Evolutionary conservation across 1,140 invertebrate species (phyloP), one percentile per base, ranked within the genome.

Genomic region (Trichonephila clavata): DNA sequence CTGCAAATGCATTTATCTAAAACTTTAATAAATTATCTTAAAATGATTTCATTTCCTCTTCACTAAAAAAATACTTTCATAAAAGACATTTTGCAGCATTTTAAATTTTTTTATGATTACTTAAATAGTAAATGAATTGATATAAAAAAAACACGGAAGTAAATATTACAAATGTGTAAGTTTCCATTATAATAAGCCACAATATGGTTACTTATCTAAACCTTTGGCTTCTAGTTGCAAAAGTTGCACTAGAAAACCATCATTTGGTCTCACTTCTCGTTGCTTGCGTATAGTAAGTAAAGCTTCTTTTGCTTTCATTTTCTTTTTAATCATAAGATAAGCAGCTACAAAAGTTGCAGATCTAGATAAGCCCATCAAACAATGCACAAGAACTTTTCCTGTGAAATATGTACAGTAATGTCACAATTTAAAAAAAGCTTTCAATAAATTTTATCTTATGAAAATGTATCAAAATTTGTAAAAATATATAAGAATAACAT

Each of bases 321-420:
- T 96, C 86, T 97, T 96, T 95, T 97, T 97, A 83, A 98, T 97
- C 97, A 98, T 98, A 57, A 98, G 96, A 95, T 97, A 98, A 27
- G 98, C 98, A 94, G 98, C 97, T 0, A 98, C 97, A 5, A 98
- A 96, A 0, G 98, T 97, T 1, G 98, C 97, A 95, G 98, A 98
- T 92, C 98, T 96, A 3, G 98, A 98, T n/a, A 98, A 97, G 27
- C 98, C 98, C 95, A 97, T 98, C 95, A 98, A 98, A 96, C 97
- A 95, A 86, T 95, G 95, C 5, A 95, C 95, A 16, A 95, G 86
- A 65, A 95, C 92, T 89, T 94, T 94, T 14, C 94, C 94, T 94
- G 18, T 1, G 77, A 87, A 87, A 93, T 80, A 50, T 50, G 8
- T 6, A 10, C 0, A 5, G 43, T 10, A 50, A 50, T 50, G 43